A percentile compares a stretch with the other conserved stretches of the same genome.
Conservation (phyloP, 2,888 invertebrate genomes). For the Eupithecia subumbrata region DNA sequence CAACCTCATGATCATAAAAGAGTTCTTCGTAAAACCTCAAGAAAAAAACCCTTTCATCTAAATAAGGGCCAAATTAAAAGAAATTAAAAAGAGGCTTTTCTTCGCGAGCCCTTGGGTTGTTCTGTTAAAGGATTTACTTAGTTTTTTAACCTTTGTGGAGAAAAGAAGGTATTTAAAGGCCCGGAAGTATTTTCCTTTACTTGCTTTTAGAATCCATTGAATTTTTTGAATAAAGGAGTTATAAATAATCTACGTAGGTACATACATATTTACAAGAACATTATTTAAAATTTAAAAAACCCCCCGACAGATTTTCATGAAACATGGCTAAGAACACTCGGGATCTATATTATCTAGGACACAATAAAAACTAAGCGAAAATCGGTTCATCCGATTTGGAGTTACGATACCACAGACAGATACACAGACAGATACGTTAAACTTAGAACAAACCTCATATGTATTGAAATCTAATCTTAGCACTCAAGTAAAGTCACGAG, state of each 20-base stretch:
- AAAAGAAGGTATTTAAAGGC: not conserved
- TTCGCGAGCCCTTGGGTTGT: constrained; percentile 17
- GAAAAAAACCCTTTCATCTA: constrained; percentile 30
- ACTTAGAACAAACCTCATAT: too few relatives aligned
- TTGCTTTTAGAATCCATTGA: not conserved
- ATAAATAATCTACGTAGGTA: too few relatives aligned
- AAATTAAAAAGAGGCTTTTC: constrained; percentile 24
- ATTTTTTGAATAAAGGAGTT: not conserved
- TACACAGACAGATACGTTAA: too few relatives aligned
- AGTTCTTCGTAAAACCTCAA: constrained; percentile 4
- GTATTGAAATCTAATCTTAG: too few relatives aligned
- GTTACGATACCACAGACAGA: too few relatives aligned
- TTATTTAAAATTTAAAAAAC: too few relatives aligned
- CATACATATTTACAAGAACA: too few relatives aligned
- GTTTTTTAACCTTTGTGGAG: constrained; percentile 5
- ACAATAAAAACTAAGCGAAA: too few relatives aligned
- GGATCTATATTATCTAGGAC: too few relatives aligned
- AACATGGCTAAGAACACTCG: too few relatives aligned
- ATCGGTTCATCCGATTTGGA: too few relatives aligned
- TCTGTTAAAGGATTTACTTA: constrained; percentile 27
- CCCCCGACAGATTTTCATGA: too few relatives aligned
- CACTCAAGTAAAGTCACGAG: not conserved
- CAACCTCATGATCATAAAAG: not conserved
- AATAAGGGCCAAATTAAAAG: constrained; percentile 32
- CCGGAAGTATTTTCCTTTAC: not conserved